These are phyloP conservation scores for Platycercus adscitus DNA, from an alignment of 2,113 vertebrate species.

Conservation along the genomic window DNA sequence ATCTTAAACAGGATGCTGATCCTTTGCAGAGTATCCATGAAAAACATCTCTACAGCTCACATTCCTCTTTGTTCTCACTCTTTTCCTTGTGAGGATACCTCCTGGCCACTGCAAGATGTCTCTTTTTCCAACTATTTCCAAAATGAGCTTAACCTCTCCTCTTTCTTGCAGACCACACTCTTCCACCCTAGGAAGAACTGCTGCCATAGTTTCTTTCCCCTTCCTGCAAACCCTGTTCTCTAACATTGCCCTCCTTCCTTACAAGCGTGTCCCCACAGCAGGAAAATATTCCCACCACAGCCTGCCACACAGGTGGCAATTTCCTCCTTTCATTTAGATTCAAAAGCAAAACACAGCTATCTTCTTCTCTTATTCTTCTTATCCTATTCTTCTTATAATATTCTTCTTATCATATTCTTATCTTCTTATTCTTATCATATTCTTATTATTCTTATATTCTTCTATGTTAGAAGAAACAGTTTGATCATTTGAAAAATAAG, in stretches of 20 bases:
- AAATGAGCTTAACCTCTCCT: background rate
- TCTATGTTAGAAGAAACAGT: background rate
- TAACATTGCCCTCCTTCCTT: background rate
- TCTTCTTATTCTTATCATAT: too few species aligned
- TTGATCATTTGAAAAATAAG: background rate
- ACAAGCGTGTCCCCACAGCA: accelerated
- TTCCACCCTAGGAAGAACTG: background rate
- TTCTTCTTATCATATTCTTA: too few species aligned
- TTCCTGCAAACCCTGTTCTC: background rate
- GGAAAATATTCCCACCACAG: background rate
- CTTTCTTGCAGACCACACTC: background rate
- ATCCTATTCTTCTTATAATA: too few species aligned
- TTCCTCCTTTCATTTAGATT: background rate
- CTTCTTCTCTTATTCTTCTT: too few species aligned
- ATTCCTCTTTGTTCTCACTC: background rate
- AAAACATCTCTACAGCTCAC: background rate
- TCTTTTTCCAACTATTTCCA: background rate
- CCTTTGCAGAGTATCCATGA: background rate
- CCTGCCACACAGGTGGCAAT: background rate
- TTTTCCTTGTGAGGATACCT: background rate
- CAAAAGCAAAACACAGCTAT: background rate
- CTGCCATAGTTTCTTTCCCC: background rate
- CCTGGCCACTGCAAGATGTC: background rate
- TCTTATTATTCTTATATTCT: too few species aligned
- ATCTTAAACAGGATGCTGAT: background rate